Evolutionary conservation across 2,797 vertebrate genomes (phyloP).

Genomic region (Echiichthys vipera): DNA sequence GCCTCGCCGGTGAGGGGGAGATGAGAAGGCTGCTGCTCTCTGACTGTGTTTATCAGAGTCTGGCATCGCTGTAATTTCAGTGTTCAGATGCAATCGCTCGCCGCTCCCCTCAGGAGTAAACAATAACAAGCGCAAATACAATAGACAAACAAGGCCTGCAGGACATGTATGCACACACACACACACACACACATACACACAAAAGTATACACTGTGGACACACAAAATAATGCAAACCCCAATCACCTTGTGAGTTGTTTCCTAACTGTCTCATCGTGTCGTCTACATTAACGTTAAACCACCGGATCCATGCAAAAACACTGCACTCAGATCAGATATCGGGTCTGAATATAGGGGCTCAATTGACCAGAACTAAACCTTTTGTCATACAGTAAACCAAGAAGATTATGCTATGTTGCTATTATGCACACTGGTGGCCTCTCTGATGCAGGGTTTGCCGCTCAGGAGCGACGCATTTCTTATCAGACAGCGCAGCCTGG

Average conservation of each 20-base stretch:
- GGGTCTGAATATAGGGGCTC: not conserved
- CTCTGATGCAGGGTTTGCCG: not conserved
- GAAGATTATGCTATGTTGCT: not conserved
- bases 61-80: conserved; percentile 88
- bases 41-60: conserved; percentile 78
- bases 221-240: conserved; percentile 42
- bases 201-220: conserved; percentile 6
- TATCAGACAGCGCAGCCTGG: conserved; percentile 67
- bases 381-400: not conserved
- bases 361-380: not conserved
- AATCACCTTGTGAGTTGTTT: conserved; percentile 2
- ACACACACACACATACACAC: conserved; percentile 23
- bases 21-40: conserved; percentile 65
- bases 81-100: conserved; percentile 87
- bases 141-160: conserved; percentile 85
- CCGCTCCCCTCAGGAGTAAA: conserved; percentile 85
- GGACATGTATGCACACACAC: conserved; percentile 64
- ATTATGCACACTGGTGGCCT: not conserved
- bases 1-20: conserved; percentile 31
- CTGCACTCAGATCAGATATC: conserved; percentile 17
- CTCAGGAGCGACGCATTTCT: conserved; percentile 34
- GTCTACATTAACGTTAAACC: not conserved
- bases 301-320: not conserved
- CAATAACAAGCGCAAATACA: conserved; percentile 85
- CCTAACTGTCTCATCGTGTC: not conserved